phyloP scores from a whole-genome alignment of 2,888 invertebrate genomes.

The Sussaba pulchella region DNA sequence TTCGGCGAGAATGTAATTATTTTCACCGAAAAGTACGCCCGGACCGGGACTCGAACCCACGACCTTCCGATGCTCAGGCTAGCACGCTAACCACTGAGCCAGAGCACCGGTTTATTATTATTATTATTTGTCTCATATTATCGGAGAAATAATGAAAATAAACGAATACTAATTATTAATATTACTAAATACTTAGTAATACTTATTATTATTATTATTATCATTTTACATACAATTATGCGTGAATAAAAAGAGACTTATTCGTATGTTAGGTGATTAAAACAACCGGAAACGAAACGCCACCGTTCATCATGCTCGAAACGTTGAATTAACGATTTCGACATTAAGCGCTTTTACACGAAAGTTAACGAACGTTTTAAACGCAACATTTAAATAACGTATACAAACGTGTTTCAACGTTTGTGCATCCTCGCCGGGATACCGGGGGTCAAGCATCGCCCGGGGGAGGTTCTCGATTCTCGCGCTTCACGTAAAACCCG shows the following conservation, averaged over 20 bases:
- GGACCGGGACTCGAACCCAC: too few species aligned
- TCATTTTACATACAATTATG: background rate
- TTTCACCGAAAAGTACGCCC: too few species aligned
- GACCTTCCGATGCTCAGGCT: too few species aligned
- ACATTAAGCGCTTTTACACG: constrained; percentile 43
- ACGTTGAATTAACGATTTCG: constrained; percentile 10
- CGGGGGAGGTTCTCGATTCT: constrained; percentile 46
- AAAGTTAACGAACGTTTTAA: constrained; percentile 51
- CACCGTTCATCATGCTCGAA: background rate
- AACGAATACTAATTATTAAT: constrained; percentile 12
- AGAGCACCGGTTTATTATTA: too few species aligned
- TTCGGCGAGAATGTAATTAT: too few species aligned
- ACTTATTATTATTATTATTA: background rate
- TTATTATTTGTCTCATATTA: too few species aligned
- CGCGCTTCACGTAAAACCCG: constrained; percentile 46
- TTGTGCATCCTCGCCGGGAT: background rate
- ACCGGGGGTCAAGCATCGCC: constrained; percentile 59
- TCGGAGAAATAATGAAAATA: too few species aligned
- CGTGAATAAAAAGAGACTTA: background rate
- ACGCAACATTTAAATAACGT: constrained; percentile 48
- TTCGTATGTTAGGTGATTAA: constrained; percentile 1
- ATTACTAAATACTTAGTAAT: background rate
- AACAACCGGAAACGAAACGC: constrained; percentile 3
- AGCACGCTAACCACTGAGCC: too few species aligned
- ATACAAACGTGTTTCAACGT: constrained; percentile 50